phyloP scores from a whole-genome alignment of 2,888 invertebrate species.

The Troides aeacus region DNA sequence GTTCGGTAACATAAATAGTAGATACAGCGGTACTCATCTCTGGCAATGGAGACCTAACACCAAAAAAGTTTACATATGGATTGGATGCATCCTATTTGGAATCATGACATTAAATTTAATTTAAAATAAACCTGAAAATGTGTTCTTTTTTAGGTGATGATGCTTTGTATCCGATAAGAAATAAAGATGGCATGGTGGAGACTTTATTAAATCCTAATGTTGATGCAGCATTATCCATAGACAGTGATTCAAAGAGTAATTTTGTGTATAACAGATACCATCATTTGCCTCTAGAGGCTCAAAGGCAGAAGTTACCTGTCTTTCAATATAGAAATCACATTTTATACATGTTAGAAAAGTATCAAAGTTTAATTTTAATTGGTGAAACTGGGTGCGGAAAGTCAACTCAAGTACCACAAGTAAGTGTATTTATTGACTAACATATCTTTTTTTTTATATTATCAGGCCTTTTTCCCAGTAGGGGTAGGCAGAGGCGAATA shows the following conservation, averaged over 20 bases:
- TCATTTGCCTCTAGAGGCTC: constrained; percentile 90
- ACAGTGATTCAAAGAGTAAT: constrained; percentile 81
- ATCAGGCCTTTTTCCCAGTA: too few relatives aligned
- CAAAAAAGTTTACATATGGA: neutral
- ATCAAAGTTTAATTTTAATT: constrained; percentile 91
- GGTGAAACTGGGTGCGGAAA: constrained; percentile 99
- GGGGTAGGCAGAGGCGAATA: too few relatives aligned
- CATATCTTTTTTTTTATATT: neutral
- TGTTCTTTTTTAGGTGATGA: constrained; percentile 43
- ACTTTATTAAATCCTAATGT: constrained; percentile 63
- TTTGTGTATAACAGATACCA: constrained; percentile 93
- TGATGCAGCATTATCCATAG: constrained; percentile 69
- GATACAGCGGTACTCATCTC: too few relatives aligned
- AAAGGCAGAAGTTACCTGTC: constrained; percentile 92
- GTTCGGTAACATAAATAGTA: too few relatives aligned
- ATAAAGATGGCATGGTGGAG: constrained; percentile 64
- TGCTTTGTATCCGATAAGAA: constrained; percentile 60
- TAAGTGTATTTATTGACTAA: constrained; percentile 56
- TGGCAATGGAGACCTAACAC: too few relatives aligned
- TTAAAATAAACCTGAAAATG: neutral
- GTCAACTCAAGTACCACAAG: constrained; percentile 97
- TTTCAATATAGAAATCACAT: constrained; percentile 92
- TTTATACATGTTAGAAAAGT: constrained; percentile 91
- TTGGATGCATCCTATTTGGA: neutral
- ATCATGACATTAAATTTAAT: neutral